Base-by-base conservation (phyloP, 2,113 vertebrate genomes). In the Gallinago undulata region DNA sequence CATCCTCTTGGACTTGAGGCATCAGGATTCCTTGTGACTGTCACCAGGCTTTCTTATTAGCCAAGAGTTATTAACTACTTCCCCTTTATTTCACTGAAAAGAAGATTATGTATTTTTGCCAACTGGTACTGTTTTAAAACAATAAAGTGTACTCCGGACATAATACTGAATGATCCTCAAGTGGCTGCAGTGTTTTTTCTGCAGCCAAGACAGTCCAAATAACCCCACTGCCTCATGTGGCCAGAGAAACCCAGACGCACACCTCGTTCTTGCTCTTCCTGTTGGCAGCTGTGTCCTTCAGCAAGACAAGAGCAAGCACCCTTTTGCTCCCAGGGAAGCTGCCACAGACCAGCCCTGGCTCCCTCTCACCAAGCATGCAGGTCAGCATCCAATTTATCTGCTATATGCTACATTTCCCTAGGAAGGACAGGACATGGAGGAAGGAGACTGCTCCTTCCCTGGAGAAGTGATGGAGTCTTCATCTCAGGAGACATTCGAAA, bases 191-290 rank as follows among this genome's bases (percentile, higher is more conserved):
- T 27, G 14, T 39, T 80, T 45, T 28, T 64, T 39, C 56, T 31
- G 28, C 59, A 72, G 31, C 23, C 47, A 77, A 67, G 15, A 28
- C 0, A 2, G 28, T 12, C 8, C 23, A 50, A 23, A 47, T 23
- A 45, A 14, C 17, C 15, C 33, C 1, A 1, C 43, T n/a, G 51
- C 10, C 39, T 43, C 25, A 19, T 0, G 0, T 9, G 57, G 56
- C 12, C 45, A 80, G 21, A 75, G 25, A 63, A 69, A 64, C 6
- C 9, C 4, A 2, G 11, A n/a, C 2, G 3, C 2, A 0, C 10
- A 39, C 11, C 10, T 55, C 51, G 12, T 67, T 12, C 19, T 39
- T 50, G 8, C 23, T 60, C 14, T 31, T 70, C 30, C 56, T 37
- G 6, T 57, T 55, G 37, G 24, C 41, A 79, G 27, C 15, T 1